Evolutionary conservation across 2,113 vertebrate species (phyloP), one percentile per base, ranked within the genome.

Genomic region (Motacilla tschutschensis): DNA sequence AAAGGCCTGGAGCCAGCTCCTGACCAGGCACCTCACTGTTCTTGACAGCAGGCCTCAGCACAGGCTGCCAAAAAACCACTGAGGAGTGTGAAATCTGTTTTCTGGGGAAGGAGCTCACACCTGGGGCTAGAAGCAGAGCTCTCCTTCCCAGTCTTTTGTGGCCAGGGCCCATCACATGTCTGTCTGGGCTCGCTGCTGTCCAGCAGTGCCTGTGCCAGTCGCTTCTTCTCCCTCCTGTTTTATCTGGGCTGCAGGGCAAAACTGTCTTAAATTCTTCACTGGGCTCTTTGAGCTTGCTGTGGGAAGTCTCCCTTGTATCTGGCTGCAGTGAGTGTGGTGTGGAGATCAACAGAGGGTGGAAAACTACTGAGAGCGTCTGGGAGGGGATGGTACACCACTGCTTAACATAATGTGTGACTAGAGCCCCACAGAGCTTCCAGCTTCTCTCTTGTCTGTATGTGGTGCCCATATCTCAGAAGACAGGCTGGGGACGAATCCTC

Each of bases 71-170:
- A 62, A 79, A 87, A 71, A 9, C 2, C 66, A 13, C 57, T 28
- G 70, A 66, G 63, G 31, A 66, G 64, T 5, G 1, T 82, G 50
- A 89, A 76, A 46, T 79, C 67, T 87, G 53, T 85, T 89, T 94
- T 58, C 77, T 87, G 85, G 33, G 66, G 84, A 75, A 83, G 48
- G 53, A 85, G 36, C 79, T 90, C 83, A 40, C 72, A 82, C 81
- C 85, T 78, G 74, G 24, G 53, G 58, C 75, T 63, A 15, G n/a
- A 31, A 66, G 22, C 47, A 50, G 1, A 2, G 33, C 41, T 88
- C 12, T 73, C 11, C 48, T 77, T 47, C 62, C 25, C 24, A 1
- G 15, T 6, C 21, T 31, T 64, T 24, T 40, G 22, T 76, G 65
- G 58, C 88, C 28, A 18, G 22, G 54, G 40, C 71, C 58, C 31